A percentile compares a stretch with the other conserved stretches of the same genome.
Evolutionary conservation across 2,797 vertebrate genomes (phyloP).

Genomic region (Epinephelus coioides): DNA sequence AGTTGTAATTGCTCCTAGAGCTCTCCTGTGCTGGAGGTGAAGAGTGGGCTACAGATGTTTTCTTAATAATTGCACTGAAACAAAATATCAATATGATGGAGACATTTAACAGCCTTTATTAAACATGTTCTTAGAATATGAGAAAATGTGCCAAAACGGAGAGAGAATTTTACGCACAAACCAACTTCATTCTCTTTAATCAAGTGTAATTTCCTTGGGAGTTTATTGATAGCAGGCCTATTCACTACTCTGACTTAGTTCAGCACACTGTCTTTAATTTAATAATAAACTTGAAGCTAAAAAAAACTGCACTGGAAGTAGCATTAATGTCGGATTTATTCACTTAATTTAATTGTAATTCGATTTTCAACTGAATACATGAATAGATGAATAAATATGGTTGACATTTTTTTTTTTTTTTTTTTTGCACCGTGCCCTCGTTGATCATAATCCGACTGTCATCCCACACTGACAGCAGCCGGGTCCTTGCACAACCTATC

Average conservation of each 20-base stretch:
- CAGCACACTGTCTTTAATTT: not conserved
- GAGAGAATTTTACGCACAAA: not conserved
- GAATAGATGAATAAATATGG: conserved; percentile 21
- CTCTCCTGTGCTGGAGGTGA: conserved; percentile 23
- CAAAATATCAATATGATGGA: conserved; percentile 7
- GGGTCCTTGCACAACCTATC: conserved; percentile 42
- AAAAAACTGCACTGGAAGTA: conserved; percentile 17
- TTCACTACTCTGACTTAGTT: not conserved
- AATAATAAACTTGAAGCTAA: conserved; percentile 10
- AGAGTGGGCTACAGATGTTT: conserved; percentile 32
- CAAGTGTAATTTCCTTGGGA: not conserved
- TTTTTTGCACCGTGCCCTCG: conserved; percentile 34
- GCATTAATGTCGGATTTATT: not conserved
- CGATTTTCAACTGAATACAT: conserved; percentile 26
- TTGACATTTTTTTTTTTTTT: not conserved
- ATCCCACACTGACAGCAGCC: conserved; percentile 32
- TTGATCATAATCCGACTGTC: conserved; percentile 47
- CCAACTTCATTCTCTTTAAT: not conserved
- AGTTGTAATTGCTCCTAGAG: conserved; percentile 56
- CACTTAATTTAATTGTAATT: conserved; percentile 16
- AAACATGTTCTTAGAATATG: not conserved
- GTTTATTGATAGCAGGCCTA: not conserved
- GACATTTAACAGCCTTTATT: not conserved
- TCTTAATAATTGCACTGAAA: conserved; percentile 20
- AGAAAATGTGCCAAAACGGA: not conserved